phyloP scores from a whole-genome alignment of 2,113 vertebrate genomes.

The Tachycineta bicolor region DNA sequence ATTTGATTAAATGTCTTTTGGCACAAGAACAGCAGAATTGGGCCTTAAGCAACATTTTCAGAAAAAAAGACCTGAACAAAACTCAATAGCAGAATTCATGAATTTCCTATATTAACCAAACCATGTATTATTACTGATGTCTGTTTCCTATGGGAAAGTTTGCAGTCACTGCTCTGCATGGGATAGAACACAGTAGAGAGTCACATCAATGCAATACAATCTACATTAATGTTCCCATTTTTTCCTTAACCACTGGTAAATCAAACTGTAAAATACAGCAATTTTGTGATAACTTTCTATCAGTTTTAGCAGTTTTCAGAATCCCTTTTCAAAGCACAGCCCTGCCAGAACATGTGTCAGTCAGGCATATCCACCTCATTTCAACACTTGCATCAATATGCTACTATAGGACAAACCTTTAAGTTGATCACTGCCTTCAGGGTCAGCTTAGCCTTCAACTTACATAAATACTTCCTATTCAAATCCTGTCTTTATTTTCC shows the following conservation, averaged over 20 bases:
- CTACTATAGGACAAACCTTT: constrained; percentile 9
- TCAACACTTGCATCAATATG: background rate
- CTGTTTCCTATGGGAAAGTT: constrained; percentile 44
- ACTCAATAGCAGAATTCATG: background rate
- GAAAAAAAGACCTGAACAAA: background rate
- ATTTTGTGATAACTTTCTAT: background rate
- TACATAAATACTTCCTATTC: constrained; percentile 21
- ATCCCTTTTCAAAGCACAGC: background rate
- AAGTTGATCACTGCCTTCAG: constrained; percentile 28
- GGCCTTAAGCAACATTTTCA: background rate
- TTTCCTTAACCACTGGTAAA: background rate
- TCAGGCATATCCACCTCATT: background rate
- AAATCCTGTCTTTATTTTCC: constrained; percentile 20
- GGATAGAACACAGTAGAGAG: background rate
- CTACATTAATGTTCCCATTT: background rate
- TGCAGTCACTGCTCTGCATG: background rate
- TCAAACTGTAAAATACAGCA: background rate
- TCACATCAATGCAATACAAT: background rate
- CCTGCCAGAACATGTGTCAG: background rate
- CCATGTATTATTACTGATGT: background rate
- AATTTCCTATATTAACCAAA: constrained; percentile 13
- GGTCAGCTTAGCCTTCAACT: constrained; percentile 37
- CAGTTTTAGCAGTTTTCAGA: background rate
- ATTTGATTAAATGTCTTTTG: constrained; percentile 29
- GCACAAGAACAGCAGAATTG: background rate